Percentiles rank a stretch among this genome's conserved stretches.
Conservation (phyloP, 2,888 invertebrate genomes). For the Schizotus pectinicornis region DNA sequence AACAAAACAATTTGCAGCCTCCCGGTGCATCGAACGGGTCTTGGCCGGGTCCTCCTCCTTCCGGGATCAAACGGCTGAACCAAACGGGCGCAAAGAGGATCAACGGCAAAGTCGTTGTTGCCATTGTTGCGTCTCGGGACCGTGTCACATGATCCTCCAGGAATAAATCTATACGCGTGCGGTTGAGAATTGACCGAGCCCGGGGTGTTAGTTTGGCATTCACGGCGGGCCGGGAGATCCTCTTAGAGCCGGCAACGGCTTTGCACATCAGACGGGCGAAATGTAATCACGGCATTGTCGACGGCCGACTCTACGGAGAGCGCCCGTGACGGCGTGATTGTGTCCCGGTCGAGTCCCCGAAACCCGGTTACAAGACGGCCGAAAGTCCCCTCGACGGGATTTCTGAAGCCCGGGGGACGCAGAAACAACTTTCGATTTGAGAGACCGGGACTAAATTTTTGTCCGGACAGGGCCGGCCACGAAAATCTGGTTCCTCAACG, state of each 20-base stretch:
- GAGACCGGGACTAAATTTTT: no score
- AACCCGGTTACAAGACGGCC: no score
- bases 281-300: conserved; percentile 53
- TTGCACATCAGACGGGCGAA: conserved; percentile 51
- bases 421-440: no score
- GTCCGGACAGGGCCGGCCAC: no score
- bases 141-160: conserved; percentile 36
- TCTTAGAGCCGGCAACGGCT: conserved; percentile 45
- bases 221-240: conserved; percentile 46
- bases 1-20: no score
- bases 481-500: no score
- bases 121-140: conserved; percentile 40
- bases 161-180: conserved; percentile 38
- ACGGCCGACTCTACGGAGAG: conserved; percentile 7
- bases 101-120: conserved; percentile 36
- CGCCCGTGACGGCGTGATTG: conserved; percentile 12
- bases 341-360: neutral
- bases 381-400: no score
- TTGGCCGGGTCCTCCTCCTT: no score
- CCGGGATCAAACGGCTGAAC: no score
- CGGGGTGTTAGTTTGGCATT: conserved; percentile 43
- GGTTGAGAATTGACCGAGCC: conserved; percentile 42
- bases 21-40: no score
- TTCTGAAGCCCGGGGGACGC: no score
- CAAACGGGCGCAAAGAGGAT: conserved; percentile 26